Conservation (phyloP, 1,140 invertebrate genomes). For the Bombus vancouverensis region DNA sequence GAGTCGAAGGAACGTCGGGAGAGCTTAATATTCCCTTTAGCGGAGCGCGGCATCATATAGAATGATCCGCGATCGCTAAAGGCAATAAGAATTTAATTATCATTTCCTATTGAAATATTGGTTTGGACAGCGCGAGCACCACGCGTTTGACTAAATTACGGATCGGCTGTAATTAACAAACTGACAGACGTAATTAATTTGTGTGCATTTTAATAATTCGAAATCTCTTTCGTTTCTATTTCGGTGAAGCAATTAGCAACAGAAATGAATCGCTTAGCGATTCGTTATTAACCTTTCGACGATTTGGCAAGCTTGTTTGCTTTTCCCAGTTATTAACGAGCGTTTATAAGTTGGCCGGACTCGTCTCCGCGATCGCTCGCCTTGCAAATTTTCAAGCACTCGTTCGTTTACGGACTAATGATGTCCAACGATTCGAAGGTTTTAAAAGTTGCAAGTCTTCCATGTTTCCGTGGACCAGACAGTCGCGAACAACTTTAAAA, state of each 20-base stretch:
- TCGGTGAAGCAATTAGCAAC: conserved; percentile 15
- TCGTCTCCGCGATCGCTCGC: neutral
- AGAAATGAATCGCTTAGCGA: conserved; percentile 18
- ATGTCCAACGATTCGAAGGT: neutral
- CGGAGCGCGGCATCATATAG: neutral
- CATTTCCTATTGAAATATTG: conserved; percentile 13
- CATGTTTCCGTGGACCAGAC: neutral
- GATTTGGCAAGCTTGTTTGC: neutral
- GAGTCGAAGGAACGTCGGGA: neutral
- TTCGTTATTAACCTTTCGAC: conserved; percentile 22
- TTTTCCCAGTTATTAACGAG: conserved; percentile 1
- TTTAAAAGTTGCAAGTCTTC: neutral
- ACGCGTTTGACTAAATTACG: no score
- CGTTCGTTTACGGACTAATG: neutral
- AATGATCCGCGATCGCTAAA: neutral
- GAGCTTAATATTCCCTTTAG: conserved; percentile 15
- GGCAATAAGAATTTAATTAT: conserved; percentile 37
- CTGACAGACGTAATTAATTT: conserved; percentile 33
- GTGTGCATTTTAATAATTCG: conserved; percentile 19
- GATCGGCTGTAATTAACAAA: conserved; percentile 28
- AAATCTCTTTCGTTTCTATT: neutral
- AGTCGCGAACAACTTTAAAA: no score
- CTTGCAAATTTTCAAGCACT: neutral
- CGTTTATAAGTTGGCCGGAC: neutral
- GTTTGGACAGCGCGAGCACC: no score